Evolutionary conservation across 2,888 invertebrate genomes (phyloP).

Genomic region (Melinopterus prodromus): DNA sequence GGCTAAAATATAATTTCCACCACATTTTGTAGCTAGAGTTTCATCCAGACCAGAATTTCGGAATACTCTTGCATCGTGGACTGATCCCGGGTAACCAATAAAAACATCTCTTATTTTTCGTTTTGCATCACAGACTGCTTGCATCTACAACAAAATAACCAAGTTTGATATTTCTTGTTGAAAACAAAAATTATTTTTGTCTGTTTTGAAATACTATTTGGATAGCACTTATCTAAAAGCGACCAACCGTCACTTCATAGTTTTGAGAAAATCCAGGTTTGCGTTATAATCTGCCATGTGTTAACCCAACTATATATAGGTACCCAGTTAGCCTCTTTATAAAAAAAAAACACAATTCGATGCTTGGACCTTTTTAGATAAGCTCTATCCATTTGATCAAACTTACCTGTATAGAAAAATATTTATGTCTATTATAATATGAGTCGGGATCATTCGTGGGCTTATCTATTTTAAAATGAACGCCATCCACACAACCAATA

Average conservation of each 20-base stretch:
- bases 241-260: conserved; percentile 4
- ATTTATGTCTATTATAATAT: not conserved
- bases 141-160: conserved; percentile 4
- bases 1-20: conserved; percentile 9
- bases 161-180: not conserved
- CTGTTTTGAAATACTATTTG: not conserved
- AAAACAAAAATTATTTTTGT: not conserved
- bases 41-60: conserved; percentile 12
- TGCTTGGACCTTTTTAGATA: not conserved
- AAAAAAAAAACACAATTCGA: not conserved
- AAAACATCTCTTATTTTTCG: conserved; percentile 14
- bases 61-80: conserved; percentile 21
- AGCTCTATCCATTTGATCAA: conserved; percentile 4
- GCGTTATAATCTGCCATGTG: not conserved
- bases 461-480: not conserved
- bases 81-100: conserved; percentile 26
- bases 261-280: not conserved
- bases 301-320: not conserved
- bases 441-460: not conserved
- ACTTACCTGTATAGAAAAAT: not conserved
- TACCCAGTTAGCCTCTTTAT: not conserved
- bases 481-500: not conserved
- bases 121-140: conserved; percentile 4
- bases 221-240: not conserved
- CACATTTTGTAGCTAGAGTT: not conserved